Evolutionary conservation across 2,113 vertebrate genomes (phyloP).

Genomic region (Helogale parvula): DNA sequence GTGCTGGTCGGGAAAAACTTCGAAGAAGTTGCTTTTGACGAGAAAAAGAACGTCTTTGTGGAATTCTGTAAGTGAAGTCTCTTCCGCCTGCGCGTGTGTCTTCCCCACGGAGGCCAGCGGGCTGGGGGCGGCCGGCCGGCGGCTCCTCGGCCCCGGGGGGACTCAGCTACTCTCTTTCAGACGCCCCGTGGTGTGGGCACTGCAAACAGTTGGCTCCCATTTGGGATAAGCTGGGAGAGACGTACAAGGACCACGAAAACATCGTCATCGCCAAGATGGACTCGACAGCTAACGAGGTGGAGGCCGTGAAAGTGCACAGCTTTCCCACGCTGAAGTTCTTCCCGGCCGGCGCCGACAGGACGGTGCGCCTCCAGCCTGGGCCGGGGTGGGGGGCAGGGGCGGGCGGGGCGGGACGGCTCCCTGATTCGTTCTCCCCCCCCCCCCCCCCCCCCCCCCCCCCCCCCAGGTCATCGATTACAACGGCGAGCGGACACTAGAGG

Average conservation of each 20-base stretch:
- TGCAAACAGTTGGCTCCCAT: constrained; percentile 98
- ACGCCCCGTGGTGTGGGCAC: constrained; percentile 99
- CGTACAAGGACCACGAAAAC: constrained; percentile 90
- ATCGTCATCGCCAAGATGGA: constrained; percentile 97
- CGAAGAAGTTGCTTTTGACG: constrained; percentile 94
- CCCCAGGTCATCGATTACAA: constrained; percentile 96
- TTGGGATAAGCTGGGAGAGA: constrained; percentile 98
- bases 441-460: not conserved
- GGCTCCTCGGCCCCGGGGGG: fast-evolving
- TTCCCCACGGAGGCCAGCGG: fast-evolving
- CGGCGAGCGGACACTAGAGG: constrained; percentile 96
- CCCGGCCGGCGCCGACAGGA: constrained; percentile 90
- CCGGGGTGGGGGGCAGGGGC: fast-evolving
- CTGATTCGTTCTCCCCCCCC: not conserved
- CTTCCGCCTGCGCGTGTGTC: too few relatives aligned
- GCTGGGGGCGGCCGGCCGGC: fast-evolving
- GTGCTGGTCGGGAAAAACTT: constrained; percentile 97
- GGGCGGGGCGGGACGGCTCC: fast-evolving
- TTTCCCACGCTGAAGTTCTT: constrained; percentile 99
- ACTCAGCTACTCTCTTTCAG: constrained; percentile 78
- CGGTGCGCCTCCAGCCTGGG: constrained; percentile 82
- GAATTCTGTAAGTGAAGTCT: constrained; percentile 94
- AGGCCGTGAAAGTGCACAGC: constrained; percentile 96
- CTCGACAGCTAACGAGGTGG: constrained; percentile 96
- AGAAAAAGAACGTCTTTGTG: constrained; percentile 95